These are phyloP conservation scores for Acanthurus lineatus DNA, from an alignment of 2,797 vertebrate species.

Conservation along the genomic window DNA sequence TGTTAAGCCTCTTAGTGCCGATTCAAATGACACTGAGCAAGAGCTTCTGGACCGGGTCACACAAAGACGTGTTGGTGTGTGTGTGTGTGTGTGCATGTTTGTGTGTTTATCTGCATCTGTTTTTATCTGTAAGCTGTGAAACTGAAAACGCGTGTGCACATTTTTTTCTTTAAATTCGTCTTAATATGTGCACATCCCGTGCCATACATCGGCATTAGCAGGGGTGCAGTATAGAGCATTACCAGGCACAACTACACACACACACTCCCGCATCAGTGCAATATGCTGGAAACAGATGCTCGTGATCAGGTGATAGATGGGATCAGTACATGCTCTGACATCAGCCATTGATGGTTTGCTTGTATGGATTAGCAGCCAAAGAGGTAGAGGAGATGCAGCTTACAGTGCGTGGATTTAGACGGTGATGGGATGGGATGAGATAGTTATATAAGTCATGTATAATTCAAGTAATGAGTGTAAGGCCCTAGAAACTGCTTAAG, in stretches of 20 bases:
- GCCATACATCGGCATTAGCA: conserved; percentile 10
- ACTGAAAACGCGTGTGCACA: neutral
- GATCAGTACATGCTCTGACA: conserved; percentile 35
- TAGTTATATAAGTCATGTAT: conserved; percentile 43
- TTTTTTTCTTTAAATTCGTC: neutral
- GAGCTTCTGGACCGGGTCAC: conserved; percentile 46
- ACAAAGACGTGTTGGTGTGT: conserved; percentile 9
- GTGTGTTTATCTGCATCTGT: conserved; percentile 21
- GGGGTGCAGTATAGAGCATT: neutral
- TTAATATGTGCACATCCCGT: neutral
- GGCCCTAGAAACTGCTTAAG: conserved; percentile 27
- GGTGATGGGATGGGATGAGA: conserved; percentile 28
- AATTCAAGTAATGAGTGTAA: conserved; percentile 50
- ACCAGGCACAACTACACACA: neutral
- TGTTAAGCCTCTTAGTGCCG: conserved; percentile 80
- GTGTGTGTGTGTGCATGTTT: neutral
- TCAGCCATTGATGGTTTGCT: conserved; percentile 38
- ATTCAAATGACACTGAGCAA: conserved; percentile 69
- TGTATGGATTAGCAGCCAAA: conserved; percentile 36
- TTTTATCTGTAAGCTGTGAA: neutral
- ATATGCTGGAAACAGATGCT: conserved; percentile 53
- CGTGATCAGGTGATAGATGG: conserved; percentile 47
- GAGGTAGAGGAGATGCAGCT: conserved; percentile 29
- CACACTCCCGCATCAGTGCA: conserved; percentile 6
- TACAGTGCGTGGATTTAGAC: conserved; percentile 31